Percentiles rank a stretch among this genome's conserved stretches.
Evolutionary conservation across 2,888 invertebrate genomes (phyloP).

Genomic region (Thera obeliscata): DNA sequence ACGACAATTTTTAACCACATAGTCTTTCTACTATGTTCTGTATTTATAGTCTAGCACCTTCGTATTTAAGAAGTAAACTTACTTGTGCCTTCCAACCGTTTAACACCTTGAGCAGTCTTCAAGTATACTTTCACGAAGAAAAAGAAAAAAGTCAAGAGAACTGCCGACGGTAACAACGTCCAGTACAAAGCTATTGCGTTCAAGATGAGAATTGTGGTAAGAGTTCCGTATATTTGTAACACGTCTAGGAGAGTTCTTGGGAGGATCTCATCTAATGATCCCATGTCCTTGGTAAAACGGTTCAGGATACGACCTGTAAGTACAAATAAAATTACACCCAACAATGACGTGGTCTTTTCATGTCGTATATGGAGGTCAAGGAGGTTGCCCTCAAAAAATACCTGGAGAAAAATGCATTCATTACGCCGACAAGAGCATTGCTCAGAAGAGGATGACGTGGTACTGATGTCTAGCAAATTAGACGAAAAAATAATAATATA

Average conservation of each 20-base stretch:
- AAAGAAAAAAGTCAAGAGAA: conserved; percentile 84
- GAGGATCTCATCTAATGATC: conserved; percentile 90
- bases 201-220: conserved; percentile 85
- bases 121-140: conserved; percentile 86
- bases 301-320: conserved; percentile 87
- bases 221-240: conserved; percentile 79
- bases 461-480: too few relatives aligned
- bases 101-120: conserved; percentile 88
- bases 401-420: too few relatives aligned
- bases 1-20: too few relatives aligned
- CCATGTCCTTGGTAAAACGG: conserved; percentile 94
- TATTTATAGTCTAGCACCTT: too few relatives aligned
- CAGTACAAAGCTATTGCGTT: conserved; percentile 86
- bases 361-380: too few relatives aligned
- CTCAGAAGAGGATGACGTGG: too few relatives aligned
- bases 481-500: too few relatives aligned
- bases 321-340: background rate
- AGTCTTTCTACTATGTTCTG: too few relatives aligned
- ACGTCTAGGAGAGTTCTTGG: conserved; percentile 89
- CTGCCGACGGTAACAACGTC: conserved; percentile 83
- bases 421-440: too few relatives aligned
- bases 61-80: conserved; percentile 51
- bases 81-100: conserved; percentile 86
- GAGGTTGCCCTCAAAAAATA: too few relatives aligned
- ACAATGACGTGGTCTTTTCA: too few relatives aligned